Conservation (phyloP, 2,797 vertebrate genomes). For the Discoglossus pictus region DNA sequence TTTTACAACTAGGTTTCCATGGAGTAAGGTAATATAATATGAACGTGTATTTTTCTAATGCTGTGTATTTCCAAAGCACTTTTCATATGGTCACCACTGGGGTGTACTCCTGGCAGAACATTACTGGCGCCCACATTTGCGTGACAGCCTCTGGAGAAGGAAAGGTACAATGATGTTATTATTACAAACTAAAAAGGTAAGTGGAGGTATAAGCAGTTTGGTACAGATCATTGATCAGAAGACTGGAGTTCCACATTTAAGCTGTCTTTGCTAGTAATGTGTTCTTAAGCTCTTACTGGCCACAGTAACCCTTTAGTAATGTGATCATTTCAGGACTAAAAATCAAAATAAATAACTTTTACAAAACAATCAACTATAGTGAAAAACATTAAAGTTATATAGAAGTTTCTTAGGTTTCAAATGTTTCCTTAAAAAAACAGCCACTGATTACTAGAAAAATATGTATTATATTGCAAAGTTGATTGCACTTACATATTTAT, state of each 20-base stretch:
- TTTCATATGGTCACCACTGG: conserved; percentile 8
- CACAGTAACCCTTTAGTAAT: too few relatives aligned
- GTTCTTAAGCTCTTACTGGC: too few relatives aligned
- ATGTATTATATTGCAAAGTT: too few relatives aligned
- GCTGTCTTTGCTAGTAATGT: not conserved
- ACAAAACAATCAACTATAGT: too few relatives aligned
- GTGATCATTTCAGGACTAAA: too few relatives aligned
- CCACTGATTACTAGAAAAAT: too few relatives aligned
- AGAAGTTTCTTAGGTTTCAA: too few relatives aligned
- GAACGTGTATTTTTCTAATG: conserved; percentile 32
- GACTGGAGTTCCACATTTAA: not conserved
- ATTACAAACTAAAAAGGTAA: conserved; percentile 23
- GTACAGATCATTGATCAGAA: conserved; percentile 6
- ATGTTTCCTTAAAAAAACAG: too few relatives aligned
- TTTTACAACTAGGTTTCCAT: conserved; percentile 33
- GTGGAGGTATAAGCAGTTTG: conserved; percentile 5
- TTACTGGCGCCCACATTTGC: conserved; percentile 15
- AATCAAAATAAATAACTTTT: too few relatives aligned
- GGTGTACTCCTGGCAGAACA: conserved; percentile 26
- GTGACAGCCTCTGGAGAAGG: conserved; percentile 1
- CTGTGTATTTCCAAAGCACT: conserved; percentile 12
- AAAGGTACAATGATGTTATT: conserved; percentile 17
- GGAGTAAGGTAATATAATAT: conserved; percentile 39
- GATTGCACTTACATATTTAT: too few relatives aligned
- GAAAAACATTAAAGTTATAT: too few relatives aligned